Base-by-base conservation (phyloP, 23 tunicate genomes). In the Halocynthia roretzi region DNA sequence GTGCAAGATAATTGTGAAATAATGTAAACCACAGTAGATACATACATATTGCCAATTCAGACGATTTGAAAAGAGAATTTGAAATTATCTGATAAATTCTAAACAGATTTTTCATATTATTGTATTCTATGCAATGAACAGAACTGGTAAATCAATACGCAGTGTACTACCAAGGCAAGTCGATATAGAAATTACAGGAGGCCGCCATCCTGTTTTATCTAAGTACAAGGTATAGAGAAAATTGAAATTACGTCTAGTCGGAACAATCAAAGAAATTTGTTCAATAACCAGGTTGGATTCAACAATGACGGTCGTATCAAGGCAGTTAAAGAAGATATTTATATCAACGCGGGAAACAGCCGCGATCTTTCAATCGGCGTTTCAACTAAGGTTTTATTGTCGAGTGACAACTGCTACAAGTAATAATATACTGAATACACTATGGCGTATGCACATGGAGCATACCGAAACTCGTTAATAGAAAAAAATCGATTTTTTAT, bases 181-280 rank as follows among this genome's bases (percentile, higher is more conserved):
- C 21, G 98, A 93, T 53, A 93, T 93, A 94, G 77, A 67, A 19
- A 82, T 82, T 17, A 93, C 93, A 4, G 98, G 98, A 62, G 85
- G 84, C 31, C 50, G 98, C 56, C 89, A 87, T 78, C 86, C 98
- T 7, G 83, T 78, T 56, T 75, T 85, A 10, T 70, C 80, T 0
- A 87, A 80, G 67, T 93, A 87, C 61, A 93, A 93, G 82, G 96
- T 84, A 56, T 55, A 17, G 10, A 48, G 75, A 19, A 31, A 31
- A 31, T 31, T 4, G 2, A 31, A 31, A 31, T 31, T 31, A 31
- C 44, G 1, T 31, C 1, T 31, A 0, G n/a, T 60, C 2, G 64
- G 1, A 60, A 60, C n/a, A 17, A 17, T 60, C 64, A 60, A 60
- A 17, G 18, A 60, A n/a, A n/a, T 15, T 4, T 60, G 64, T 15